Evolutionary conservation across 2,797 vertebrate species (phyloP).

Genomic region (Rousettus madagascariensis): DNA sequence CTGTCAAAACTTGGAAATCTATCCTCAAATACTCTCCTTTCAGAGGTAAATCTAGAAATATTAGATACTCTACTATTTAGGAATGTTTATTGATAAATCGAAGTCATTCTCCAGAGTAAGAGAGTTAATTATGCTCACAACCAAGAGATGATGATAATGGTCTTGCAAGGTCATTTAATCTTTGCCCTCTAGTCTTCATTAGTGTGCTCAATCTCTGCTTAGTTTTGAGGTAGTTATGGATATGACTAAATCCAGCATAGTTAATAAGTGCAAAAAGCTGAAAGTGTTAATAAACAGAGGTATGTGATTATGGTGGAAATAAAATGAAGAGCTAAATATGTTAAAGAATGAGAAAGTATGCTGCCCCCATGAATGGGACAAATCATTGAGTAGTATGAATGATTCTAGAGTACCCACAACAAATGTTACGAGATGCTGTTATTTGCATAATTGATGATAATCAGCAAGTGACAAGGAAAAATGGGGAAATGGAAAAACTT

Average conservation of each 20-base stretch:
- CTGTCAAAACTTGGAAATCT: background rate
- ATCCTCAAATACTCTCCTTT: background rate
- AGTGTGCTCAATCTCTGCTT: background rate
- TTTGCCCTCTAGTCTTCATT: background rate
- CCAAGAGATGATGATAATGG: background rate
- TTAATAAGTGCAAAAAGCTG: background rate
- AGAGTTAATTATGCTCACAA: background rate
- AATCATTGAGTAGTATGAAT: background rate
- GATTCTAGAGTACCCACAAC: background rate
- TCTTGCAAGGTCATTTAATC: background rate
- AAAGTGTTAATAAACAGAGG: background rate
- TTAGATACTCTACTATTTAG: background rate
- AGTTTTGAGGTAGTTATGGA: background rate
- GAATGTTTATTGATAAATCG: conserved; percentile 14
- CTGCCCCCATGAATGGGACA: background rate
- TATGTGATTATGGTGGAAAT: background rate
- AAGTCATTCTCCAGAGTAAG: background rate
- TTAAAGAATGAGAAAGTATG: background rate
- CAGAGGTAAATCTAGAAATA: background rate
- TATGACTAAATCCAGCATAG: background rate
- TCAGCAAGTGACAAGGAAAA: background rate
- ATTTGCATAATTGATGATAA: background rate
- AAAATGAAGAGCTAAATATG: background rate
- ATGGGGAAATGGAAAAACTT: background rate
- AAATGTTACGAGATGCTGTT: background rate